Conservation (phyloP, 2,888 invertebrate species). For the Spilarctia lutea region DNA sequence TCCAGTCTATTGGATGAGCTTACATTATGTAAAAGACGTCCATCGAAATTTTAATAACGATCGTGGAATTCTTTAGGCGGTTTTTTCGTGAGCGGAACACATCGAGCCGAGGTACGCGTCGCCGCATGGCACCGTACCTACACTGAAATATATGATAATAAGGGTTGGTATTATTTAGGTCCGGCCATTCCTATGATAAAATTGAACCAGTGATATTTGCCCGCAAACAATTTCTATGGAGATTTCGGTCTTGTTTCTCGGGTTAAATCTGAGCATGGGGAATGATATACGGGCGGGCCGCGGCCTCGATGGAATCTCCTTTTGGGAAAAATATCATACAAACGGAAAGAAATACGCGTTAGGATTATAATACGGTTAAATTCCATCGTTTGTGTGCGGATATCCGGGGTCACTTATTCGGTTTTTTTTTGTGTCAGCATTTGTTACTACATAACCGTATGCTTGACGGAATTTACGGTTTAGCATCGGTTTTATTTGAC, state of each 20-base stretch:
- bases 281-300: conserved; percentile 75
- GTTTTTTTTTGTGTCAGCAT: conserved; percentile 48
- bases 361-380: conserved; percentile 57
- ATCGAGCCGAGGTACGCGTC: conserved; percentile 60
- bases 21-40: conserved; percentile 59
- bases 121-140: conserved; percentile 69
- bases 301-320: conserved; percentile 59
- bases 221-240: conserved; percentile 84
- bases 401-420: conserved; percentile 45
- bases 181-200: conserved; percentile 85
- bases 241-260: conserved; percentile 82
- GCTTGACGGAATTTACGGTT: conserved; percentile 38
- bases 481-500: conserved; percentile 39
- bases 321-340: conserved; percentile 66
- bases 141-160: conserved; percentile 79
- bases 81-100: conserved; percentile 65
- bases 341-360: conserved; percentile 57
- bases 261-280: conserved; percentile 79
- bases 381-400: conserved; percentile 61
- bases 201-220: conserved; percentile 81
- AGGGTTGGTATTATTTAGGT: conserved; percentile 80
- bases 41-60: conserved; percentile 57
- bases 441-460: conserved; percentile 44
- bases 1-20: conserved; percentile 63
- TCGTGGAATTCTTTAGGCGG: conserved; percentile 51